Base-by-base conservation (phyloP, 2,888 invertebrate species). In the Dynastes grantii region DNA sequence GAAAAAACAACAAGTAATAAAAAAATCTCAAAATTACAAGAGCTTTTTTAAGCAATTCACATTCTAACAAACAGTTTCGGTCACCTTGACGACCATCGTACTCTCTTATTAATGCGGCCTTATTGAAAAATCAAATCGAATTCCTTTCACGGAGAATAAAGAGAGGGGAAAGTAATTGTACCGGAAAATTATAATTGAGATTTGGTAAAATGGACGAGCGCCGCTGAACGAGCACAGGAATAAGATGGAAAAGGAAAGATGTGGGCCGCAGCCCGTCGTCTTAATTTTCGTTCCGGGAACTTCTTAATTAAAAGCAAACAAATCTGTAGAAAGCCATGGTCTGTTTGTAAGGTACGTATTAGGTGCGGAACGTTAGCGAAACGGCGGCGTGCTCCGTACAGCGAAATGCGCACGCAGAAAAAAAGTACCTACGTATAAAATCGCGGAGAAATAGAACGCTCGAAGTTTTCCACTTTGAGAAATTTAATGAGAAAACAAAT, bases 251-350 rank as follows among this genome's bases (percentile, higher is more conserved):
- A 63, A 63, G 63, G 63, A 63, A 32, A 32, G 63, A 63, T 4
- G 22, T 9, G 22, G 61, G 29, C 16, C 45, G 40, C 40, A 40
- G 45, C 40, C 22, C 27, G 11, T 16, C 71, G 55, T 32, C 40
- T 73, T 58, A 16, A 61, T 40, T 73, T 73, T 40, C 76, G 51
- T 53, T 16, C 76, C 29, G 51, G 58, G 64, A 76, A 76, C 76
- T 76, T 76, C 76, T 76, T 76, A 76, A 76, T 76, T 76, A 76
- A 76, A 76, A 76, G 65, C 67, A 76, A 76, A 76, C 67, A 76
- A 76, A 76, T 76, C 64, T 65, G 16, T 11, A 53, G 76, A 76
- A 55, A 73, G 55, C 76, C 49, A 65, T 27, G 64, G 65, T 76
- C 58, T 67, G 76, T 67, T 76, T 67, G 67, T 37, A 40, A 76